Percentiles rank a stretch among this genome's conserved stretches.
Conservation (phyloP, 2,113 vertebrate species). For the Notarius lentiginosus region DNA sequence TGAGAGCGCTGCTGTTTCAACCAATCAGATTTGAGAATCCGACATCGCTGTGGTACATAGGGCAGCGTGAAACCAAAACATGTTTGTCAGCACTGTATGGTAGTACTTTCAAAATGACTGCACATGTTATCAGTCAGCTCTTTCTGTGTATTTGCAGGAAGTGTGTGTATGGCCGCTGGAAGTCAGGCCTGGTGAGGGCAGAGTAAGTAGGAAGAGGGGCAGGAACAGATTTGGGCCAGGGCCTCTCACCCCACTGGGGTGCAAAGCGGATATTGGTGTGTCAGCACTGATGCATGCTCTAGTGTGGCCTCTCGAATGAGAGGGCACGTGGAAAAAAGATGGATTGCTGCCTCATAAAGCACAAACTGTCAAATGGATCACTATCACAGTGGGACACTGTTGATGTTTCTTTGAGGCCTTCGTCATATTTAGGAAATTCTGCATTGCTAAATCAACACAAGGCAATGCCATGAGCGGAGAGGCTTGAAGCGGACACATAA, state of each 20-base stretch:
- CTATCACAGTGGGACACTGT: conserved; percentile 22
- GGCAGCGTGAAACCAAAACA: conserved; percentile 11
- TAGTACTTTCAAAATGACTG: background rate
- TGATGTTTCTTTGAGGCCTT: conserved; percentile 31
- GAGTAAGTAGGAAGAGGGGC: conserved; percentile 64
- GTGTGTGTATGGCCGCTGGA: conserved; percentile 66
- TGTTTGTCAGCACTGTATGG: conserved; percentile 12
- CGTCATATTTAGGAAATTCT: conserved; percentile 26
- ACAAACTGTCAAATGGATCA: conserved; percentile 31
- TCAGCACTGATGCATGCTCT: conserved; percentile 56
- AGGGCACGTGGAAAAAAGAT: conserved; percentile 45
- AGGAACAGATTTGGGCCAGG: conserved; percentile 60
- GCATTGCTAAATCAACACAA: conserved; percentile 20
- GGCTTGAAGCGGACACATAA: conserved; percentile 7
- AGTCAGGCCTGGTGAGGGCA: conserved; percentile 59
- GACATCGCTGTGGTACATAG: background rate
- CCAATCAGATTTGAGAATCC: background rate
- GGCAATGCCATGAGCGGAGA: background rate
- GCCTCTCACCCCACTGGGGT: conserved; percentile 67
- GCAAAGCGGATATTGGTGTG: conserved; percentile 68
- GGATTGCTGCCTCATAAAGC: conserved; percentile 43
- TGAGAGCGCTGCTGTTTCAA: background rate
- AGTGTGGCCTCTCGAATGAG: conserved; percentile 37
- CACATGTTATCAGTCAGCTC: conserved; percentile 43
- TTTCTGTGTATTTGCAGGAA: conserved; percentile 67